Evolutionary conservation across 2,113 vertebrate species (phyloP), one percentile per base, ranked within the genome.

Genomic region (Apaloderma vittatum): DNA sequence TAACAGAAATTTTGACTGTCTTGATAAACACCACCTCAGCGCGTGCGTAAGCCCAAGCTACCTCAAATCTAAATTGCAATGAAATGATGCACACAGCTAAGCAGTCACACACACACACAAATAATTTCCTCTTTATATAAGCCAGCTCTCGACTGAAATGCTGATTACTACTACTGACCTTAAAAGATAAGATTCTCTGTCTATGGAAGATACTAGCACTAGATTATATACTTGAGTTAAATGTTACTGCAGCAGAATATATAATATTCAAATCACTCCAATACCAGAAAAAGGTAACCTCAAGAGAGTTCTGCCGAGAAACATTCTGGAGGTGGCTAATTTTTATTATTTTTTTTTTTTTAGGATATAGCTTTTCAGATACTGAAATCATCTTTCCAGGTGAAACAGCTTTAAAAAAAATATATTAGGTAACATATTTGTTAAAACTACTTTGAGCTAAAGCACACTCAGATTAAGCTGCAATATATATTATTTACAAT

Each of bases 401-500:
- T 92, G 86, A 88, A 94, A 73, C 3, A 75, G 34, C 73, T 72
- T 94, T 65, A 73, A 78, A n/a, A 85, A 92, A 76, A 15, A 30
- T 37, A 82, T 59, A 86, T 90, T 84, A 66, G 78, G 74, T 67
- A 84, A 76, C 49, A 54, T 34, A 67, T 88, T 96, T 93, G 72
- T 80, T 92, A 49, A 71, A 93, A 26, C 34, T 61, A 51, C 80
- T 95, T 73, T 21, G 88, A 91, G 91, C 72, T 63, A 65, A 86
- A 86, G 68, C 67, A 87, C 32, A 3, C 78, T 91, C 86, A 59
- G 94, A 95, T 62, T 80, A 93, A 88, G 81, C 78, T 59, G 78
- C 88, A 96, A 94, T 94, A 86, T 90, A 90, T 65, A 91, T 83
- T 95, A 74, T 96, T 96, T 93, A 96, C 93, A 96, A 90, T 84